phyloP scores from a whole-genome alignment of 1,140 invertebrate genomes.

The Formica exsecta region DNA sequence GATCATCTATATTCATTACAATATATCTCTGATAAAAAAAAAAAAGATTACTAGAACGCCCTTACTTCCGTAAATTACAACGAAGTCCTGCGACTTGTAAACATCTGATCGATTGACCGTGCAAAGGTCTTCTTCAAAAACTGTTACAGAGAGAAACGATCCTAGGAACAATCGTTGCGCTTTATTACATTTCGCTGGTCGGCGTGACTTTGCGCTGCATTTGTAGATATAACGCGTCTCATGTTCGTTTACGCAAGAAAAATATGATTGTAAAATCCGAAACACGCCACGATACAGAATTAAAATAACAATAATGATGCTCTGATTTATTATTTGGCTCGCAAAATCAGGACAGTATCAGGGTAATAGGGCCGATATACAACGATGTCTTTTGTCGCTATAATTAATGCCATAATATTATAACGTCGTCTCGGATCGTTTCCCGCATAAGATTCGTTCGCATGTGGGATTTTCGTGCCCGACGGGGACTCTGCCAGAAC shows the following conservation, averaged over 20 bases:
- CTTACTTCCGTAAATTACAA: constrained; percentile 8
- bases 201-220: constrained; percentile 7
- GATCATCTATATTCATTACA: constrained; percentile 7
- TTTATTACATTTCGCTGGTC: not conserved
- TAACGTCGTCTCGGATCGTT: constrained; percentile 13
- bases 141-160: constrained; percentile 42
- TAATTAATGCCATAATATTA: constrained; percentile 52
- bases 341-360: constrained; percentile 33
- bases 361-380: constrained; percentile 24
- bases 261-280: constrained; percentile 12
- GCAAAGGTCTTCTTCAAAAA: not conserved
- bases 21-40: not conserved
- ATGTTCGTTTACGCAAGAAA: not conserved
- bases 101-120: constrained; percentile 16
- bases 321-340: constrained; percentile 60
- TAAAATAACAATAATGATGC: constrained; percentile 42
- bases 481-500: constrained; percentile 36
- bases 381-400: constrained; percentile 53
- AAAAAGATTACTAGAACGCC: not conserved
- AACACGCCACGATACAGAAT: not conserved
- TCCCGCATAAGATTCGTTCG: constrained; percentile 21
- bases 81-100: constrained; percentile 48
- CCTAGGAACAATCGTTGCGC: constrained; percentile 35
- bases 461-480: not conserved
- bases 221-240: not conserved